These are phyloP conservation scores for Dicranocentrus wangi DNA, from an alignment of 2,888 invertebrate species.

Conservation along the genomic window DNA sequence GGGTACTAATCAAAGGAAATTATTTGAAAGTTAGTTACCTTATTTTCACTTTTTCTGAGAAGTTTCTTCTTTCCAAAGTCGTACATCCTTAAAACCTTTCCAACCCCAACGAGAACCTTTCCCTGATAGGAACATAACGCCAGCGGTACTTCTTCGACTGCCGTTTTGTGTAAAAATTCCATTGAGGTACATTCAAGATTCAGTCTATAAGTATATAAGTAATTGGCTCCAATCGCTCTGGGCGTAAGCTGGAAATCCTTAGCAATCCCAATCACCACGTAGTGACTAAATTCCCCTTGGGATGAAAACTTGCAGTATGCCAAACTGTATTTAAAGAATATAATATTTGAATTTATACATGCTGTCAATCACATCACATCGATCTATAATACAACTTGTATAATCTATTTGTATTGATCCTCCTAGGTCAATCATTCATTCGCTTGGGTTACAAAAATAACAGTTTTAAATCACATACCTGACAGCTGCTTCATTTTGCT, in stretches of 20 bases:
- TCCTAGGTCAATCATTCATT: background rate
- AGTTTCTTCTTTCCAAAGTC: constrained; percentile 98
- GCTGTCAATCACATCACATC: background rate
- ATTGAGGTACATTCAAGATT: constrained; percentile 87
- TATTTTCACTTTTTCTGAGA: constrained; percentile 97
- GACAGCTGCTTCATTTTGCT: constrained; percentile 97
- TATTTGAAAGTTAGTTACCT: constrained; percentile 76
- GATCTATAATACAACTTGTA: too few species aligned
- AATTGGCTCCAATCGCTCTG: constrained; percentile 86
- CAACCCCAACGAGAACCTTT: constrained; percentile 91
- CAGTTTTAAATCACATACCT: constrained; percentile 77
- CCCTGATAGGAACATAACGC: constrained; percentile 95
- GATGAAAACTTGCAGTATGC: constrained; percentile 85
- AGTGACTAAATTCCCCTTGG: constrained; percentile 78
- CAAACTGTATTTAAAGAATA: constrained; percentile 77
- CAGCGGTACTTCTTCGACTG: constrained; percentile 91
- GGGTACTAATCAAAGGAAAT: background rate
- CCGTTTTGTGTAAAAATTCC: constrained; percentile 94
- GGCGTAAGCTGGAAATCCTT: constrained; percentile 93
- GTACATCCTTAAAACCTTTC: constrained; percentile 92
- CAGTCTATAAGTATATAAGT: constrained; percentile 87
- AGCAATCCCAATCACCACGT: constrained; percentile 90
- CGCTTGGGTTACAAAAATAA: background rate
- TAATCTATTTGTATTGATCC: too few species aligned
- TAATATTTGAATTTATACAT: constrained; percentile 16